Percentiles rank a stretch among this genome's conserved stretches.
Conservation (phyloP, 1,140 invertebrate species). For the Caenorhabditis briggsae region DNA sequence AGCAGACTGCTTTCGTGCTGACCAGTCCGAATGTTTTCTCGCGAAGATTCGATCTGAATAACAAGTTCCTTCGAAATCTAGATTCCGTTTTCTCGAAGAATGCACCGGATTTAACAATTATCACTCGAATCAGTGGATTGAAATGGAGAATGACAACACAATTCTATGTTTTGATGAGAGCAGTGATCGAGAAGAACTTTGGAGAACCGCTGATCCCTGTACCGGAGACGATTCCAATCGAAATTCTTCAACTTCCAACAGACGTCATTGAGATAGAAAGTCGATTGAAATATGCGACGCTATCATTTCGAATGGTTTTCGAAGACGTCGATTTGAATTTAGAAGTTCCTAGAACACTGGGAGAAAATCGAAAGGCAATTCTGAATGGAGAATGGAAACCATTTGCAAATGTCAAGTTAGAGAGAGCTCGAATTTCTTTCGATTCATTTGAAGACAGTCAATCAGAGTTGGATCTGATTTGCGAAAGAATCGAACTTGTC, state of each 20-base stretch:
- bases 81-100: constrained; percentile 78
- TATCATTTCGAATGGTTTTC: constrained; percentile 71
- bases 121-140: constrained; percentile 88
- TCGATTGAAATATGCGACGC: constrained; percentile 68
- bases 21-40: constrained; percentile 40
- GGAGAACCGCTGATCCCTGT: constrained; percentile 87
- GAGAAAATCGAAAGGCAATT: constrained; percentile 80
- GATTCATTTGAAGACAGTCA: constrained; percentile 71
- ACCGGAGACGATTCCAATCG: constrained; percentile 75
- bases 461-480: constrained; percentile 75
- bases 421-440: constrained; percentile 70
- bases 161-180: constrained; percentile 90
- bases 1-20: background rate
- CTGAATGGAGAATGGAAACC: constrained; percentile 81
- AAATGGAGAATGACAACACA: constrained; percentile 84
- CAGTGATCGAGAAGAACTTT: constrained; percentile 90
- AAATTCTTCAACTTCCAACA: constrained; percentile 67
- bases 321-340: constrained; percentile 82
- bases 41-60: constrained; percentile 24
- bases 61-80: constrained; percentile 38
- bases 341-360: constrained; percentile 77
- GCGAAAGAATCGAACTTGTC: constrained; percentile 67
- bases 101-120: constrained; percentile 87
- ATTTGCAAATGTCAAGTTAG: constrained; percentile 69
- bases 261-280: constrained; percentile 54